Evolutionary conservation across 2,113 vertebrate genomes (phyloP), one percentile per base, ranked within the genome.

Genomic region (Ceyx margarethae): DNA sequence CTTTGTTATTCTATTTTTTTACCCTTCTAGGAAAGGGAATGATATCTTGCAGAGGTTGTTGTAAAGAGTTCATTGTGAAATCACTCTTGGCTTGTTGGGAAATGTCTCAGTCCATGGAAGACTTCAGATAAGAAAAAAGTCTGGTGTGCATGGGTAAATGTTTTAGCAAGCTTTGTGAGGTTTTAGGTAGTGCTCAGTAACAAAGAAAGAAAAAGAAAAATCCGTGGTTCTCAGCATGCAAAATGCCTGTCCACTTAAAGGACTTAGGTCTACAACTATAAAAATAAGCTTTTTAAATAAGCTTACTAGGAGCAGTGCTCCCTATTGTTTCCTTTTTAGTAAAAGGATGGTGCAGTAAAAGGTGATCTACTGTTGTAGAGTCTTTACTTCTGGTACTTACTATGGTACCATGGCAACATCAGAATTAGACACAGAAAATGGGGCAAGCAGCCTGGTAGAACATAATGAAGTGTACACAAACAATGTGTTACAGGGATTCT

Each of bases 341-440:
- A 29, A 33, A 33, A 85, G 60, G n/a, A 4, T 56, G 48, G 5
- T 80, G 57, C 35, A n/a, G 42, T 61, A 50, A 80, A 85, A 89
- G 61, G 89, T 94, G 87, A 81, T 82, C n/a, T 80, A 43, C 74
- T 61, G 57, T 28, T 85, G 53, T 46, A 62, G 48, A 83, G 31
- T 40, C 78, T 68, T 76, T 92, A n/a, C 57, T 91, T 92, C 15
- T 87, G 8, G 17, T 60, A 61, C 85, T 93, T 87, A 79, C 66
- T 86, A 85, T 89, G 92, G 68, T 95, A 78, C 94, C 94, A 94
- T 92, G 91, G 94, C 95, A 95, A 96, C 94, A 85, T 91, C 81
- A 50, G 89, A 93, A 94, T 94, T 80, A 95, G 86, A 90, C n/a
- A 51, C 6, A 2, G 87, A 95, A 93, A 95, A 94, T 75, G 89